Evolutionary conservation across 2,113 vertebrate species (phyloP), one percentile per base, ranked within the genome.

Genomic region (Arizona elegans): DNA sequence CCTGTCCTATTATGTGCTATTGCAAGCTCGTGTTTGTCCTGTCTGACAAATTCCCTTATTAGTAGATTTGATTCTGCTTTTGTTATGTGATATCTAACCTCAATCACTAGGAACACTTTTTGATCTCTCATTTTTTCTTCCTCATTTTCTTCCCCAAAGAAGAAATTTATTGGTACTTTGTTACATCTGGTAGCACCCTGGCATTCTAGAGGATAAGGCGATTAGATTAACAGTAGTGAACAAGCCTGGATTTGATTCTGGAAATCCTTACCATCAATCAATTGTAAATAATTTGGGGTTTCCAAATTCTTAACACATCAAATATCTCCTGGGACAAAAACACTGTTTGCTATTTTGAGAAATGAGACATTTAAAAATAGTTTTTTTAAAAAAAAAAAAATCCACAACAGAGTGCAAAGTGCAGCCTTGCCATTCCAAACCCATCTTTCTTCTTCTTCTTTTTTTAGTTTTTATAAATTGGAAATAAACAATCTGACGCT

Each of bases 1-100:
- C 55, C 95, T 90, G n/a, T 96, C 95, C 95, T 92, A 95, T 95
- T 96, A 95, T 91, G 94, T 81, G 93, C 90, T 95, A 93, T 95
- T 95, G 93, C 95, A 93, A 96, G 95, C 93, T 95, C n/a, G 13
- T n/a, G 92, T 96, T 94, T 96, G 96, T 94, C 96, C 88, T 95
- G 94, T 94, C 95, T 92, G 95, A 93, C 96, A 95, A 47, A 92
- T 93, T 95, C 93, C 95, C 86, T 93, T 89, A 95, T 94, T 96
- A 96, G 95, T 65, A 93, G 91, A 89, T 93, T 96, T 95, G 90
- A 88, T 53, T 96, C 94, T 96, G 91, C 92, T 95, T 96, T 96
- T 95, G 94, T 95, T 96, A 96, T 94, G 89, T 88, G 92, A 95
- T 96, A 95, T 94, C 93, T 95, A 54, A 62, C 94, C 93, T 95